Conservation (phyloP, 1,140 invertebrate species). For the Ylistrum balloti region DNA sequence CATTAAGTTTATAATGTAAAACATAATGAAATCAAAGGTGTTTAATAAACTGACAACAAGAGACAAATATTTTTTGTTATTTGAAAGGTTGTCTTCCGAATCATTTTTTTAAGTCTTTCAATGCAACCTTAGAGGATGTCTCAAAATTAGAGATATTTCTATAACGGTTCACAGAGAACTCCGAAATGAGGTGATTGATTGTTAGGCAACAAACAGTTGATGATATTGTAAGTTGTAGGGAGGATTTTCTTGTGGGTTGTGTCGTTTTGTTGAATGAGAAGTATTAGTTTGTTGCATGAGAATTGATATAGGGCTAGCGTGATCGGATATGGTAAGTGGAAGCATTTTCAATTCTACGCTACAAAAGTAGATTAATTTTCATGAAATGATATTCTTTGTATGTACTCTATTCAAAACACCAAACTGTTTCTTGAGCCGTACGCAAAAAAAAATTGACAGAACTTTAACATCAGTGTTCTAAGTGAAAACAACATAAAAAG, state of each 20-base stretch:
- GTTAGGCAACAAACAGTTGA: too few relatives aligned
- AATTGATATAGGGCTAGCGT: neutral
- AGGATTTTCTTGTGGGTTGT: neutral
- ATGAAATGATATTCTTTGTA: slow-evolving; percentile 22
- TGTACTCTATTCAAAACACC: neutral
- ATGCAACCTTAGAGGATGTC: neutral
- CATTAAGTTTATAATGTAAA: too few relatives aligned
- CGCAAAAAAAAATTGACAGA: neutral
- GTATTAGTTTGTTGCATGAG: slow-evolving; percentile 6
- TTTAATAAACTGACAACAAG: too few relatives aligned
- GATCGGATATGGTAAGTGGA: neutral
- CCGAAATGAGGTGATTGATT: neutral
- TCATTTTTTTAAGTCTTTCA: neutral
- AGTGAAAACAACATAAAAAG: slow-evolving; percentile 19
- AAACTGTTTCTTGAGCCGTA: neutral
- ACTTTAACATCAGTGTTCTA: neutral
- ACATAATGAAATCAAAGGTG: too few relatives aligned
- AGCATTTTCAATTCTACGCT: neutral
- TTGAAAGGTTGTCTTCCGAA: too few relatives aligned
- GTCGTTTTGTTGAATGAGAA: neutral
- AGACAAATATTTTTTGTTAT: too few relatives aligned
- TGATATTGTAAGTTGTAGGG: neutral
- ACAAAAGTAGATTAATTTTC: neutral
- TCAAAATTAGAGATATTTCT: neutral
- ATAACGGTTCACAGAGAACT: neutral